These are phyloP conservation scores for Incurvaria masculella DNA, from an alignment of 2,888 invertebrate species.

Conservation along the genomic window DNA sequence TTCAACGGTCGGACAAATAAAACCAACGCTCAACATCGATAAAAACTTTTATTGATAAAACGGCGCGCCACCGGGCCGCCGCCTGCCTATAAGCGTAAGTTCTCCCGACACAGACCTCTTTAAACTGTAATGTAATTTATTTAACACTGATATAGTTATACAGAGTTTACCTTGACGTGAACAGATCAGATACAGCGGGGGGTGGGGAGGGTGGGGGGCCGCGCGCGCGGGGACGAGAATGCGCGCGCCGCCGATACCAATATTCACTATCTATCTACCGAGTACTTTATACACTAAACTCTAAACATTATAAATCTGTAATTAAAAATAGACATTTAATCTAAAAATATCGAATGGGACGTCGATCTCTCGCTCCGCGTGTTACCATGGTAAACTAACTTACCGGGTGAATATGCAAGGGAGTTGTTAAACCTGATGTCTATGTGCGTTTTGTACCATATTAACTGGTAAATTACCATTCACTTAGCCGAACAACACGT, in stretches of 20 bases:
- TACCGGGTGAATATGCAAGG: too few species aligned
- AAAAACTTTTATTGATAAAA: conserved; percentile 54
- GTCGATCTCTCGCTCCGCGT: not conserved
- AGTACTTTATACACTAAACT: conserved; percentile 42
- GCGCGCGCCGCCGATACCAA: conserved; percentile 43
- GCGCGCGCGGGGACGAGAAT: conserved; percentile 30
- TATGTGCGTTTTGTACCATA: too few species aligned
- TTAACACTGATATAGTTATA: conserved; percentile 41
- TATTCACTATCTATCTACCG: conserved; percentile 51
- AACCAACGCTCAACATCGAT: conserved; percentile 38
- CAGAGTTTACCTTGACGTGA: too few species aligned
- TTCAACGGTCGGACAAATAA: not conserved
- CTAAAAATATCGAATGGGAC: conserved; percentile 41
- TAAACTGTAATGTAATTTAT: not conserved
- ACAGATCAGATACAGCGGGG: too few species aligned
- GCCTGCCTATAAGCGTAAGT: conserved; percentile 43
- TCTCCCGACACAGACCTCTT: conserved; percentile 31
- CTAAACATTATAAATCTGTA: conserved; percentile 54
- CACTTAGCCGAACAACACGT: too few species aligned
- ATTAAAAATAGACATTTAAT: conserved; percentile 53
- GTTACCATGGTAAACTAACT: too few species aligned
- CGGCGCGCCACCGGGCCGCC: not conserved
- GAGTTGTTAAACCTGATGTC: too few species aligned
- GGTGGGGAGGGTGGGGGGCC: conserved; percentile 23
- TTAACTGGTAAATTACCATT: too few species aligned